Conservation (phyloP, 2,113 vertebrate genomes). For the Egretta garzetta region DNA sequence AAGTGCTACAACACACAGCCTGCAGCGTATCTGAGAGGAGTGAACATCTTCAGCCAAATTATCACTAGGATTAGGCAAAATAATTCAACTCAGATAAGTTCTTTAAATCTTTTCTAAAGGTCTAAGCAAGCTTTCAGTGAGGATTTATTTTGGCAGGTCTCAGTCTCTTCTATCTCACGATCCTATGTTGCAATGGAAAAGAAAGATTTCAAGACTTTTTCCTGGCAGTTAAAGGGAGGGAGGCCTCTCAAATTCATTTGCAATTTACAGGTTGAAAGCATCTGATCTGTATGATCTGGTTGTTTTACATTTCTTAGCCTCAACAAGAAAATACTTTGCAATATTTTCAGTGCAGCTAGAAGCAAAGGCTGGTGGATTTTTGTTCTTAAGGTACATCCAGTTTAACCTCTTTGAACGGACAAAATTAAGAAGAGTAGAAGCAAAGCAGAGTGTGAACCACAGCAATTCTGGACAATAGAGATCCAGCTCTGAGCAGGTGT, state of each 20-base stretch:
- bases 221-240: constrained; percentile 30
- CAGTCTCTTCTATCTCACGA: constrained; percentile 3
- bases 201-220: constrained; percentile 17
- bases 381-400: not conserved
- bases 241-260: not conserved
- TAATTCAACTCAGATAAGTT: constrained; percentile 27
- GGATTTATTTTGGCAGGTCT: constrained; percentile 39
- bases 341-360: not conserved
- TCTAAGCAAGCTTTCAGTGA: not conserved
- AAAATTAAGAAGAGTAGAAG: not conserved
- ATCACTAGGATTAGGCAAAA: not conserved
- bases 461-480: not conserved
- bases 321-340: not conserved
- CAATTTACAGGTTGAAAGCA: constrained; percentile 33
- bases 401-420: not conserved
- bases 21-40: not conserved
- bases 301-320: not conserved
- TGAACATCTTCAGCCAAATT: not conserved
- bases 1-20: not conserved
- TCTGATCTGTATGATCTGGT: not conserved
- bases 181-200: constrained; percentile 37
- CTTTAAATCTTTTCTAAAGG: not conserved
- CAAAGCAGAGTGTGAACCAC: not conserved
- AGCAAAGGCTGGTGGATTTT: not conserved
- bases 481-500: not conserved